Base-by-base conservation (phyloP, 2,888 invertebrate genomes). In the Nemoura dubitans region DNA sequence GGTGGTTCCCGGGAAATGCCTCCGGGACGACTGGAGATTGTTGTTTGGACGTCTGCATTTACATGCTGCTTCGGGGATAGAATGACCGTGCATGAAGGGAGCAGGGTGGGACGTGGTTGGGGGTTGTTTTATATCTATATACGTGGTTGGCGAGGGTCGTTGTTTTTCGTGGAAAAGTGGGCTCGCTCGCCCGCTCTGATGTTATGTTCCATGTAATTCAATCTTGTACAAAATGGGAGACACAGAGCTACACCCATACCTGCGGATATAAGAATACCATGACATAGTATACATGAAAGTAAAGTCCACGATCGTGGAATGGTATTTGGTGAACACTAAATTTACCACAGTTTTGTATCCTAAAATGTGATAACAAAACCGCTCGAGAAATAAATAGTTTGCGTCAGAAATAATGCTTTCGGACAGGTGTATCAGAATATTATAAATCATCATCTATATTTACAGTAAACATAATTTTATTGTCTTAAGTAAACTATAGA, bases 1-100 rank as follows among this genome's bases (percentile, higher is more conserved):
- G 28, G n/a, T 7, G 3, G 78, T 5, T 25, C 14, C 16, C 21
- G 16, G 59, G 10, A 14, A 21, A 59, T 59, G 59, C 59, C 59
- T 1, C 14, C 59, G 59, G 59, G 59, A 59, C 59, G 14, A 14
- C 59, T 1, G 36, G 21, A 59, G 59, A 59, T 59, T 59, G 59
- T 59, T 59, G 59, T 59, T 59, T 59, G 81, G 30, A 29, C 30
- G 81, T 5, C 29, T 81, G 81, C 81, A 30, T 59, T 59, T 59
- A 59, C 59, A 59, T 59, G 59, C 10, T 21, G 59, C 59, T 21
- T 21, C 16, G 59, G 59, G 59, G 59, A 7, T 26, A 14, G 28
- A 14, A 14, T 26, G 10, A 2, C 80, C 27, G 16, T 80, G 26
- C 80, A 80, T 26, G 80, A 26, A 5, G 25, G 16, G 80, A 29